phyloP scores from a whole-genome alignment of 2,888 invertebrate genomes.

The Caenorhabditis parvicauda region DNA sequence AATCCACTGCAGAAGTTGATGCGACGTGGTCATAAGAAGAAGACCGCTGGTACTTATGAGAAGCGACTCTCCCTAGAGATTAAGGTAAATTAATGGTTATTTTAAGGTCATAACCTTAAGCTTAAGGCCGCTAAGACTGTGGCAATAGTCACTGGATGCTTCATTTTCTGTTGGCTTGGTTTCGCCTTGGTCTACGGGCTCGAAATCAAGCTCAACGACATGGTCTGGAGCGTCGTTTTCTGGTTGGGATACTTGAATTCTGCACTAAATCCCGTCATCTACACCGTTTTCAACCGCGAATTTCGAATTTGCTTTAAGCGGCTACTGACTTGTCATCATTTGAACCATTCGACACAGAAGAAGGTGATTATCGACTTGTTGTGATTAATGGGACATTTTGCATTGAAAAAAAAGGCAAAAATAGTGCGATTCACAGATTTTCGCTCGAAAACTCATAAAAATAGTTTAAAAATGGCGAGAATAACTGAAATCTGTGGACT shows the following conservation, averaged over 20 bases:
- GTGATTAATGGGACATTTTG: not conserved
- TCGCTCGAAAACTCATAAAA: not conserved
- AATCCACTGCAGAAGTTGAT: slow-evolving; percentile 24
- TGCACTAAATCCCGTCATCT: slow-evolving; percentile 80
- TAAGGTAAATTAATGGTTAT: slow-evolving; percentile 55
- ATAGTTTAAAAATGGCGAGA: too few species aligned
- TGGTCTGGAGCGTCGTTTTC: slow-evolving; percentile 76
- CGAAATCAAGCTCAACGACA: slow-evolving; percentile 49
- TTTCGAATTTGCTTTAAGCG: slow-evolving; percentile 61
- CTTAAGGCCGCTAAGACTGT: too few species aligned
- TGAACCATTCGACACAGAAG: slow-evolving; percentile 41
- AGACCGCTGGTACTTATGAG: slow-evolving; percentile 57
- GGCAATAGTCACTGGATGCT: slow-evolving; percentile 90
- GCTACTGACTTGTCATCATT: slow-evolving; percentile 59
- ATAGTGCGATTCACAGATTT: too few species aligned
- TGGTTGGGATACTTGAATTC: slow-evolving; percentile 98
- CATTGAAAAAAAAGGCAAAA: not conserved
- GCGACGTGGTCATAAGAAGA: slow-evolving; percentile 34
- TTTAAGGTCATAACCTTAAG: too few species aligned
- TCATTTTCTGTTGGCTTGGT: slow-evolving; percentile 93
- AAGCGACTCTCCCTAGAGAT: slow-evolving; percentile 60
- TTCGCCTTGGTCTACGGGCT: slow-evolving; percentile 72
- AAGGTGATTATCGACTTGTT: not conserved
- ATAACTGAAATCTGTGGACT: too few species aligned
- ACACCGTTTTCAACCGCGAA: slow-evolving; percentile 60